Evolutionary conservation across 2,113 vertebrate species (phyloP).

Genomic region (Anser brachyrhynchus): DNA sequence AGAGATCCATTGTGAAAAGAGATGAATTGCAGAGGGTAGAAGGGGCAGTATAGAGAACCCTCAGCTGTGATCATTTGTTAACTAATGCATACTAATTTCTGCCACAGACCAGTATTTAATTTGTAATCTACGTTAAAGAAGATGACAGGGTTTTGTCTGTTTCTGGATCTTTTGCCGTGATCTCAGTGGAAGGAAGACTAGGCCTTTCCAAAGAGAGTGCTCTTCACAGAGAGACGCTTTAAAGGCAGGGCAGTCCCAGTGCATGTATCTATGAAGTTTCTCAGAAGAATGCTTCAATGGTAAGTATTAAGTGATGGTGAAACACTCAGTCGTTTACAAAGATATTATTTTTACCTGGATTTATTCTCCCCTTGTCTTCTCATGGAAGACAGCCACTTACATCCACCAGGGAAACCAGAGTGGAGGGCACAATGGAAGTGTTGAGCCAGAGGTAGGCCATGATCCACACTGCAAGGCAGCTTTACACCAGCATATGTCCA

Average conservation of each 20-base stretch:
- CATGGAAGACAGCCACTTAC: rapidly evolving
- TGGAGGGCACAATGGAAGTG: background rate
- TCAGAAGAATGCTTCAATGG: background rate
- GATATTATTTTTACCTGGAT: background rate
- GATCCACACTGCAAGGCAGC: background rate
- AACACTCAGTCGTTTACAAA: background rate
- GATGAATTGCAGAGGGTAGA: background rate
- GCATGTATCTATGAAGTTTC: background rate
- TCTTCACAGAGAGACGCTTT: background rate
- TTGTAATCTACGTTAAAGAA: background rate
- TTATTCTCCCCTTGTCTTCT: background rate
- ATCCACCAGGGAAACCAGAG: background rate
- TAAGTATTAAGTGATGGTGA: background rate
- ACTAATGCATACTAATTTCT: background rate
- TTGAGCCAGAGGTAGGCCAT: background rate
- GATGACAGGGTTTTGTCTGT: background rate
- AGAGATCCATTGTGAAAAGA: background rate
- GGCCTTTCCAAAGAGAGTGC: background rate
- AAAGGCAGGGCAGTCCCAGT: background rate
- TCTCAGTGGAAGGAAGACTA: background rate
- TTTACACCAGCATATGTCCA: background rate
- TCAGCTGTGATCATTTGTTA: background rate
- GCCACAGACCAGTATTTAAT: background rate
- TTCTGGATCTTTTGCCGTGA: background rate
- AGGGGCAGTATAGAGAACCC: background rate